Base-by-base conservation (phyloP, 1,140 invertebrate genomes). In the Anastrepha obliqua region DNA sequence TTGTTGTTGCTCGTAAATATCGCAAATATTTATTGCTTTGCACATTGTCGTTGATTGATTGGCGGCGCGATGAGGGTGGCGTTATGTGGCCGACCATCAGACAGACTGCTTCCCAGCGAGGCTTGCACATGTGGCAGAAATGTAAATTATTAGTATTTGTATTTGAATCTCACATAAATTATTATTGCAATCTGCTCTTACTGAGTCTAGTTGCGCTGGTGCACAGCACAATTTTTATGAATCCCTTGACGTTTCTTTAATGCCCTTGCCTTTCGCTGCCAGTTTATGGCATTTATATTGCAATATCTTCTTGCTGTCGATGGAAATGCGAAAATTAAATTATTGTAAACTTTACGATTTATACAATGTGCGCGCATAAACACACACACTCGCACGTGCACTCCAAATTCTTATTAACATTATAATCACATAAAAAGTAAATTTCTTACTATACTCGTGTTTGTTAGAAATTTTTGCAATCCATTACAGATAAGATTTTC, bases 1-100 rank as follows among this genome's bases (percentile, higher is more conserved):
- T 42, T 74, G 65, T 67, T 67, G 65, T 67, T n/a, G 70, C 70
- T 47, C 70, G 44, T 74, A 74, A 81, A 81, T 81, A 81, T 81
- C 74, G 74, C 20, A 55, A 55, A 81, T 55, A 81, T 55, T 55
- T 51, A 81, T 81, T 42, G n/a, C 74, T 81, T 81, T 55, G 17
- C 47, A 81, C n/a, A 81, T 81, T 81, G 67, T 74, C 39, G 67
- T 39, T 42, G 47, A 9, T 29, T 8, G 29, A 20, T 58, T 81
- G 47, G 60, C 29, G 51, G 29, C 29, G 29, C 29, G 29, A 29
- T 29, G 29, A 29, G 29, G 29, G 29, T 29, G 29, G 29, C 29
- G 29, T 29, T 29, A 29, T 29, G 29, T 29, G 29, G 29, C 29
- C 29, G 29, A 29, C 29, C 29, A 29, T 29, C 29, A 29, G 29